Conservation (phyloP, 2,797 vertebrate species). For the Synaphobranchus kaupii region DNA sequence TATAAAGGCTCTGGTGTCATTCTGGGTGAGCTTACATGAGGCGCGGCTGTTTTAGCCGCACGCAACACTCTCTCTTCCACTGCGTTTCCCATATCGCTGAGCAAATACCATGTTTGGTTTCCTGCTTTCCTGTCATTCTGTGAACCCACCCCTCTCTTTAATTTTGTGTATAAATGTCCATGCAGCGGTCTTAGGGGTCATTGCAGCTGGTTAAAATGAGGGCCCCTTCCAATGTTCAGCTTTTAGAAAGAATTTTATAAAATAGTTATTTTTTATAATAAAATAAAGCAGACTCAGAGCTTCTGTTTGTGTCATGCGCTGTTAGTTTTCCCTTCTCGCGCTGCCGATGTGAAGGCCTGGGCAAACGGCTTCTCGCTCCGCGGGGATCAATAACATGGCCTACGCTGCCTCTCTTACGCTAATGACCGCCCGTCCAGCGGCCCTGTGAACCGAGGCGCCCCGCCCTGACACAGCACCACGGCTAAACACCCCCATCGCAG, state of each 20-base stretch:
- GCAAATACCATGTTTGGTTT: conserved; percentile 18
- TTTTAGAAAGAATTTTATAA: neutral
- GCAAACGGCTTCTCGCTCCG: neutral
- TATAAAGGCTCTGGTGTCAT: neutral
- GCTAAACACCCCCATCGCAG: neutral
- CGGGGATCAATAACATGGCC: neutral
- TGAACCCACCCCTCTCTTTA: conserved; percentile 21
- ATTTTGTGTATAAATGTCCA: conserved; percentile 14
- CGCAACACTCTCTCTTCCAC: conserved; percentile 7
- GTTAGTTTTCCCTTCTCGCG: neutral
- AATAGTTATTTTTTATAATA: no score
- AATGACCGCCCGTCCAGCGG: neutral
- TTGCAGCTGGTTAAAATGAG: conserved; percentile 17
- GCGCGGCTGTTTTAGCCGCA: neutral
- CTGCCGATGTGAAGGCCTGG: neutral
- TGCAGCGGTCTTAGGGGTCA: neutral
- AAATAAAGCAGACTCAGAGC: no score
- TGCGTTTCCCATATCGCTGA: conserved; percentile 16
- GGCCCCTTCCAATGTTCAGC: neutral
- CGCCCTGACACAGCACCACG: neutral
- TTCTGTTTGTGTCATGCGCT: neutral
- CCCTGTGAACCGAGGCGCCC: neutral
- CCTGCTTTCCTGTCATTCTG: neutral
- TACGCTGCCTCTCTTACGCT: neutral
- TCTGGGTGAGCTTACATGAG: conserved; percentile 8